Conservation (phyloP, 2,888 invertebrate species). For the Pristionchus entomophagus region DNA sequence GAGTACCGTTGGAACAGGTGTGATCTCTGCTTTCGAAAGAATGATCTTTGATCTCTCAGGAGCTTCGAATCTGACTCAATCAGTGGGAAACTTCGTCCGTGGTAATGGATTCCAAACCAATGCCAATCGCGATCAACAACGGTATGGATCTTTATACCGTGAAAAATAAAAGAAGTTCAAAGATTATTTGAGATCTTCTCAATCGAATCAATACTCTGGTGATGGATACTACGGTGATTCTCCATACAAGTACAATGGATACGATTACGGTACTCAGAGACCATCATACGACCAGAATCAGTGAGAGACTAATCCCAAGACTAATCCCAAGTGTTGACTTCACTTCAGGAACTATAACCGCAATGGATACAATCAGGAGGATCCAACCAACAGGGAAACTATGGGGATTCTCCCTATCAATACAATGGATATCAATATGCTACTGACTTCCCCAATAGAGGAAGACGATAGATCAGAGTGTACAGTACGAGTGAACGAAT, state of each 20-base stretch:
- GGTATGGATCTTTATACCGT: not conserved
- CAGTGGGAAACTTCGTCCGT: conserved; percentile 6
- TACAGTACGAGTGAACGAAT: not conserved
- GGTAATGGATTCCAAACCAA: conserved; percentile 16
- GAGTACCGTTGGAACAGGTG: conserved; percentile 13
- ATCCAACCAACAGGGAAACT: no score
- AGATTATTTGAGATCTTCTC: not conserved
- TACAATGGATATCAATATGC: conserved; percentile 1
- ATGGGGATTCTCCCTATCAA: not conserved
- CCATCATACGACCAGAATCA: not conserved
- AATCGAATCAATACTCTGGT: not conserved
- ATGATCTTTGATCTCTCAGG: conserved; percentile 33
- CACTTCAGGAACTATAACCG: not conserved
- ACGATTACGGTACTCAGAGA: not conserved
- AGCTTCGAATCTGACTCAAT: not conserved
- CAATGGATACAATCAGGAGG: no score
- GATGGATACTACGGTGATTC: conserved; percentile 27
- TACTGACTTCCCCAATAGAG: not conserved
- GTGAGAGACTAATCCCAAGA: not conserved
- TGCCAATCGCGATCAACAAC: not conserved
- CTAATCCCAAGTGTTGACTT: not conserved
- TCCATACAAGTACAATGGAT: conserved; percentile 18
- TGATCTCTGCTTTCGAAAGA: not conserved
- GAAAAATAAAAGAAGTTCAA: not conserved
- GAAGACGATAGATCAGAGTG: not conserved